Percentiles rank a stretch among this genome's conserved stretches.
These are phyloP conservation scores for Argyresthia albistria DNA, from an alignment of 2,888 invertebrate genomes.

Conservation along the genomic window DNA sequence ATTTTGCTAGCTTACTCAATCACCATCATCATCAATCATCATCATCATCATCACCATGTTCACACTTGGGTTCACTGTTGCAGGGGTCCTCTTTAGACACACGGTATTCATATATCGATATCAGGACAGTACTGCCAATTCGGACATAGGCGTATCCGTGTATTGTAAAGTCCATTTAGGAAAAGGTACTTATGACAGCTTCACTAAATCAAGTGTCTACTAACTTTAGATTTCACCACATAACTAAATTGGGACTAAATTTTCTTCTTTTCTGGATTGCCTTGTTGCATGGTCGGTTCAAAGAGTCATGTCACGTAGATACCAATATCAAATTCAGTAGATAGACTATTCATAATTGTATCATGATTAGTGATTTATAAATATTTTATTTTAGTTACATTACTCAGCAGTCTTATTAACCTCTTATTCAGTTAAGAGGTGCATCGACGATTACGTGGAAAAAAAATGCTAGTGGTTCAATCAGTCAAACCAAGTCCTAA, in stretches of 20 bases:
- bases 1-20: neutral
- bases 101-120: conserved; percentile 66
- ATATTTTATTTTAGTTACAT: no score
- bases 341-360: no score
- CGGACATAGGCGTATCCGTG: conserved; percentile 66
- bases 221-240: neutral
- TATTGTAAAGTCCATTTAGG: conserved; percentile 72
- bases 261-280: no score
- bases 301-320: no score
- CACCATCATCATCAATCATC: neutral
- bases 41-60: neutral
- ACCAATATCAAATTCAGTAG: no score
- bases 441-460: no score
- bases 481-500: no score
- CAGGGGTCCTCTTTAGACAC: conserved; percentile 68
- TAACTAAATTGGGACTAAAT: neutral
- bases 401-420: no score
- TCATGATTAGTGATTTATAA: no score
- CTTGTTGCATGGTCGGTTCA: no score
- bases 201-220: neutral
- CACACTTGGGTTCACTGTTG: conserved; percentile 34
- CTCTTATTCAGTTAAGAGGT: no score
- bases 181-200: conserved; percentile 51
- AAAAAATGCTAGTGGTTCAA: no score
- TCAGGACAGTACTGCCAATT: conserved; percentile 63